Conservation (phyloP, 2,113 vertebrate genomes). For the Pavo muticus region DNA sequence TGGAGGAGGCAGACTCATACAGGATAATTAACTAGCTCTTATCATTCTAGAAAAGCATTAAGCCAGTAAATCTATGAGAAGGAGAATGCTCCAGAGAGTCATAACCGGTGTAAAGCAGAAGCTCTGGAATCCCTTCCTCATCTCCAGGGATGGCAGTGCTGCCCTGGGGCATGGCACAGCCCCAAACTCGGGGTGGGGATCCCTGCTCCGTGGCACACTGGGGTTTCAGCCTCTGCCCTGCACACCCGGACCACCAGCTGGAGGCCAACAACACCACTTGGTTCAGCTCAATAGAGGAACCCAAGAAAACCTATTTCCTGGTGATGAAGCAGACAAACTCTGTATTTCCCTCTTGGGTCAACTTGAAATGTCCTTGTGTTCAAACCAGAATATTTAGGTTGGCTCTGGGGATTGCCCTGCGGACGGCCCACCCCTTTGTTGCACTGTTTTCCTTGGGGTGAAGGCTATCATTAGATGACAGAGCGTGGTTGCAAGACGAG, state of each 20-base stretch:
- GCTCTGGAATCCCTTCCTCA: not conserved
- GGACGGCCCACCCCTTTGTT: not conserved
- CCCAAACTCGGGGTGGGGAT: not conserved
- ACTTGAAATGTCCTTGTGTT: not conserved
- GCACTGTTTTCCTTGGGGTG: not conserved
- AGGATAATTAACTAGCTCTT: conserved; percentile 68
- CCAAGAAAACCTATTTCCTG: not conserved
- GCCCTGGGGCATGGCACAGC: not conserved
- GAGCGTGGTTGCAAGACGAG: not conserved
- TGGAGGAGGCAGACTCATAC: conserved; percentile 20
- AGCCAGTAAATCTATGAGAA: conserved; percentile 45
- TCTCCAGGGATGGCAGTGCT: not conserved
- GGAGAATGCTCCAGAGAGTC: conserved; percentile 24
- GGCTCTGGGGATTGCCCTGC: not conserved
- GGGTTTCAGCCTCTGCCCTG: not conserved
- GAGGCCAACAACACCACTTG: not conserved
- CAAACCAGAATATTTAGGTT: not conserved
- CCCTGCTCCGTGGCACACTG: not conserved
- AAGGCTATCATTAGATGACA: not conserved
- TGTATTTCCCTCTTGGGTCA: not conserved
- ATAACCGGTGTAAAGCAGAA: not conserved
- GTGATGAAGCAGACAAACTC: not conserved
- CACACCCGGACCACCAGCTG: not conserved
- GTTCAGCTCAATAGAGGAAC: not conserved
- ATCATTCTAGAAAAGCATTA: conserved; percentile 59